These are phyloP conservation scores for Heliornis fulica DNA, from an alignment of 2,113 vertebrate species.

Conservation along the genomic window DNA sequence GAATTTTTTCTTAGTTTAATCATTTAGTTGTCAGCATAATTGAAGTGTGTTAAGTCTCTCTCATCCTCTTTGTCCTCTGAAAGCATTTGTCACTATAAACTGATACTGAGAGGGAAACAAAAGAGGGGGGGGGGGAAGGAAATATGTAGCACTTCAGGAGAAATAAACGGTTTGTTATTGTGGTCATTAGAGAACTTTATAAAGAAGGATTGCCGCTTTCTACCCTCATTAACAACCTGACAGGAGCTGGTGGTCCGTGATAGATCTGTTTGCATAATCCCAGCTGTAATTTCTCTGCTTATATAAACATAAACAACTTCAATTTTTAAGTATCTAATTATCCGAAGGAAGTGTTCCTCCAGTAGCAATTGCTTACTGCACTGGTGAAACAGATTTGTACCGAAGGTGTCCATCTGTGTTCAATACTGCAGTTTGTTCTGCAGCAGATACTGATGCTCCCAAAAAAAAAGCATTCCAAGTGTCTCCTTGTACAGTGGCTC, in stretches of 20 bases:
- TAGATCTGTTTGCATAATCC: slow-evolving; percentile 46
- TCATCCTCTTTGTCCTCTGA: background rate
- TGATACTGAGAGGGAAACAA: background rate
- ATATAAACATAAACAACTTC: background rate
- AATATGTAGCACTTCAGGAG: background rate
- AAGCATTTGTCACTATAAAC: background rate
- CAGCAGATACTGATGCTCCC: background rate
- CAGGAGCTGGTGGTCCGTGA: background rate
- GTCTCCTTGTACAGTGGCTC: background rate
- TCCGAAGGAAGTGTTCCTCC: slow-evolving; percentile 4
- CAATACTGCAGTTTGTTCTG: background rate
- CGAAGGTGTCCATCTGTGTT: background rate
- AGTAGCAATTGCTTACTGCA: background rate
- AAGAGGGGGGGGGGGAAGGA: background rate
- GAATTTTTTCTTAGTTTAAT: slow-evolving; percentile 36
- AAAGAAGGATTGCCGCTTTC: slow-evolving; percentile 14
- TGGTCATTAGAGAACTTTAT: slow-evolving; percentile 20
- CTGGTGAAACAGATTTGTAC: background rate
- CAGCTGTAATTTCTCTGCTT: slow-evolving; percentile 11
- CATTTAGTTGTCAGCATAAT: background rate
- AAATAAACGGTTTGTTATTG: background rate
- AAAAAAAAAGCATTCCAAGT: background rate
- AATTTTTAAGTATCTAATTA: slow-evolving; percentile 28
- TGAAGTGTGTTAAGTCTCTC: background rate
- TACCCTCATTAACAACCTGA: slow-evolving; percentile 44